Evolutionary conservation across 2,113 vertebrate species (phyloP).

Genomic region (Rhombomys opimus): DNA sequence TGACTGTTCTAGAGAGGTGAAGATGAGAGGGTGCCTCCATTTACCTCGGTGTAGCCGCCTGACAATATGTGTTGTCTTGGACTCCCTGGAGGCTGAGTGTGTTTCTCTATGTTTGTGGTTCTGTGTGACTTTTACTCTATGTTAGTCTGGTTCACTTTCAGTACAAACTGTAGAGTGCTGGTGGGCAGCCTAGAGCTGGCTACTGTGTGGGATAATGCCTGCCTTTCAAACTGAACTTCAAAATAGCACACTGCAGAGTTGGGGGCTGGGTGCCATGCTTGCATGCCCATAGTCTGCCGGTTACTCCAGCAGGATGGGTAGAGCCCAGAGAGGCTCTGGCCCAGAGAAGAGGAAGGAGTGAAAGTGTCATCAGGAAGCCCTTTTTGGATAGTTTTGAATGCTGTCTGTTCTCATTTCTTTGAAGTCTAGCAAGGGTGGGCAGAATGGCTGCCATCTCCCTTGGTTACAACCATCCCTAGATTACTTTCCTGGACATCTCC

Average conservation of each 20-base stretch:
- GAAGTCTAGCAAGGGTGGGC: constrained; percentile 10
- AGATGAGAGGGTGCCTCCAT: neutral
- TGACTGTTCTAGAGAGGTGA: neutral
- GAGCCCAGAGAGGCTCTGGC: neutral
- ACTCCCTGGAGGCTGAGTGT: neutral
- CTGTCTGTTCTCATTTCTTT: constrained; percentile 57
- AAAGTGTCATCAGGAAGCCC: constrained; percentile 41
- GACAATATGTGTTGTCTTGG: neutral
- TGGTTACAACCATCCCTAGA: constrained; percentile 57
- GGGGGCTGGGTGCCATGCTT: neutral
- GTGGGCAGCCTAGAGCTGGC: neutral
- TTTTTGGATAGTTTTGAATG: constrained; percentile 52
- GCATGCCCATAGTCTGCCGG: neutral
- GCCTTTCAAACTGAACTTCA: neutral
- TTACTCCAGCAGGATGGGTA: neutral
- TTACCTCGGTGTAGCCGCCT: rapidly evolving
- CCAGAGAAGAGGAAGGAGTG: neutral
- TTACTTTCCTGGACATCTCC: neutral
- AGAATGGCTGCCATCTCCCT: constrained; percentile 42
- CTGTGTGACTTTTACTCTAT: neutral
- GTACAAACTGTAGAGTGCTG: neutral
- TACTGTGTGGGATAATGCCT: neutral
- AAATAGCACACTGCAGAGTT: no score
- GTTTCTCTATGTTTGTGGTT: neutral
- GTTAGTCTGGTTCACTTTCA: neutral